Evolutionary conservation across 2,888 invertebrate genomes (phyloP), one percentile per base, ranked within the genome.

Genomic region (Spilosoma lubricipeda): DNA sequence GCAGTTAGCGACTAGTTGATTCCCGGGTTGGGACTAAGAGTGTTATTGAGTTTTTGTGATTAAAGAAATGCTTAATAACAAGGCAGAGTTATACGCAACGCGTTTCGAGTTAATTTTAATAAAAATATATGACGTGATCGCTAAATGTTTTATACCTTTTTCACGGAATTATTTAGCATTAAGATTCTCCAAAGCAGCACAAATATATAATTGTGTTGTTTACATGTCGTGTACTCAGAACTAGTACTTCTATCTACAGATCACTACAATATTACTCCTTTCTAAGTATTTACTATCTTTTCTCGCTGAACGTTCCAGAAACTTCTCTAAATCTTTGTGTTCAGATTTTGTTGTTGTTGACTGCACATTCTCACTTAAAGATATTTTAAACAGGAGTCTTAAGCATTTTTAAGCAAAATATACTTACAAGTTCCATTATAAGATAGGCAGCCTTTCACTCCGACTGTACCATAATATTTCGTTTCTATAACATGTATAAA

Each of bases 341-440:
- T 8, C 8, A 23, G 23, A 23, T 52, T 23, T 52, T 23, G 20
- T 52, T 52, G 52, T 27, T 27, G 27, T 27, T 56, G n/a, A 56
- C 23, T 48, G 48, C 20, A 48, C 48, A 48, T 7, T 48, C 48
- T 56, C 9, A 56, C 9, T 9, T n/a, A 3, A n/a, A 56, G 11
- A 4, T 3, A 56, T 5, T 56, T 56, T n/a, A n/a, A 63, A 5
- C 27, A 63, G 15, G 30, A 30, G 0, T 63, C 18, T 63, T 18
- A 63, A 30, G 30, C 30, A 30, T 18, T 63, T 30, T 30, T 7
- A 30, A 11, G 30, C 9, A 27, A 59, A 27, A 23, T 45, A 3
- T 86, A 94, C 94, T 94, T 79, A 95, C 94, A 95, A 48, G 93
- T 93, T 56, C 86, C 84, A 80, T 95, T 95, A 79, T 82, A 94